phyloP scores from a whole-genome alignment of 2,113 vertebrate species.

The Siphamia tubifer region DNA sequence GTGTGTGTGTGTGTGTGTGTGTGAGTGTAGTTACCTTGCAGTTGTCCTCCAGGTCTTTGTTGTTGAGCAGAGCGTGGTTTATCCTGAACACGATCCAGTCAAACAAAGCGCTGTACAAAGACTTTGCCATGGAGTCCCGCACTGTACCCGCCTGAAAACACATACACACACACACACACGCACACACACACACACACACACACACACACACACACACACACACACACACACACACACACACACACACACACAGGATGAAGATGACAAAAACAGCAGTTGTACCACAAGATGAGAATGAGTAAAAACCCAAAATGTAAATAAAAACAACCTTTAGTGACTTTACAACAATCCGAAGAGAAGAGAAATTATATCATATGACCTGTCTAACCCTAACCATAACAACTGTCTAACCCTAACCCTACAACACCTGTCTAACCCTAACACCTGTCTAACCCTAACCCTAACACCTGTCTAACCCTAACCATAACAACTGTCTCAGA shows the following conservation, averaged over 20 bases:
- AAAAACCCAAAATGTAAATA: too few species aligned
- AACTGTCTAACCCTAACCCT: too few species aligned
- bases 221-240: neutral
- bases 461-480: too few species aligned
- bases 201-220: neutral
- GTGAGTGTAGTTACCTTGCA: conserved; percentile 83
- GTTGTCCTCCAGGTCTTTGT: conserved; percentile 89
- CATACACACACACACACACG: conserved; percentile 23
- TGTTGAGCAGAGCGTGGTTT: conserved; percentile 94
- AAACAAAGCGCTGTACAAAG: conserved; percentile 91
- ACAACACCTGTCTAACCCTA: too few species aligned
- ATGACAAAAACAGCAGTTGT: too few species aligned
- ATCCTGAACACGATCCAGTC: conserved; percentile 99
- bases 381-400: too few species aligned
- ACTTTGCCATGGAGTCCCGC: conserved; percentile 97
- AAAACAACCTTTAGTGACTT: too few species aligned
- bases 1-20: neutral
- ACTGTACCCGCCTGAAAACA: conserved; percentile 88
- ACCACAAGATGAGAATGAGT: too few species aligned
- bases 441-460: too few species aligned
- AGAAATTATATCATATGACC: too few species aligned
- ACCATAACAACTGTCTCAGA: too few species aligned
- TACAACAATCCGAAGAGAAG: too few species aligned
- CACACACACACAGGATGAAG: neutral
- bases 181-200: neutral